phyloP scores from a whole-genome alignment of 1,140 invertebrate genomes.

The Drosophila kurseongensis region DNA sequence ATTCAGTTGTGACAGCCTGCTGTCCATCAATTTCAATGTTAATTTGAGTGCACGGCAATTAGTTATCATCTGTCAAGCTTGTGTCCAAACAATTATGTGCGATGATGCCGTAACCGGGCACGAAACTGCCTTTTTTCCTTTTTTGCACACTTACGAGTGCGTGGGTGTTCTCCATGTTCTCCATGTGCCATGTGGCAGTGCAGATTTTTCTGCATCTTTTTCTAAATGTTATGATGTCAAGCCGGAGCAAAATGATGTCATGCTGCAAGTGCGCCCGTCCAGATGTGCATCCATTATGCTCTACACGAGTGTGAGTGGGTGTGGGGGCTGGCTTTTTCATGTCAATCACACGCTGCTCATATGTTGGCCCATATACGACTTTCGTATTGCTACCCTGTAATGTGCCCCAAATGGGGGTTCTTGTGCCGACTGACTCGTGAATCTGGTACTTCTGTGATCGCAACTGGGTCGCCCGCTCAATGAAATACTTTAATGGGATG shows the following conservation, averaged over 20 bases:
- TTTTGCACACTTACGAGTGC: slow-evolving; percentile 27
- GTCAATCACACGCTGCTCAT: slow-evolving; percentile 79
- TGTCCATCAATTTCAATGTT: slow-evolving; percentile 63
- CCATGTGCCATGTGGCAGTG: slow-evolving; percentile 48
- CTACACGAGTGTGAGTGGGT: slow-evolving; percentile 11
- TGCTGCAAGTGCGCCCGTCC: slow-evolving; percentile 78
- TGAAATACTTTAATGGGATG: slow-evolving; percentile 27
- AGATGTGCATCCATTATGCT: slow-evolving; percentile 81
- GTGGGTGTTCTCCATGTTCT: slow-evolving; percentile 42
- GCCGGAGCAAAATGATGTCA: slow-evolving; percentile 70
- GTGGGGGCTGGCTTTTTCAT: slow-evolving; percentile 64
- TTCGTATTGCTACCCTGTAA: slow-evolving; percentile 53
- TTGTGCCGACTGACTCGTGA: not conserved
- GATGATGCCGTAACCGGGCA: slow-evolving; percentile 35
- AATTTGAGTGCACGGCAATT: slow-evolving; percentile 75
- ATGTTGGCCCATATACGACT: slow-evolving; percentile 65
- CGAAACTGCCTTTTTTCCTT: slow-evolving; percentile 1
- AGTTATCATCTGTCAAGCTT: slow-evolving; percentile 76
- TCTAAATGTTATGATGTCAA: slow-evolving; percentile 66
- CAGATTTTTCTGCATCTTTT: slow-evolving; percentile 55
- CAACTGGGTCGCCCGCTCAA: slow-evolving; percentile 18
- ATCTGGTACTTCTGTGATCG: slow-evolving; percentile 13
- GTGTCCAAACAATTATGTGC: slow-evolving; percentile 73
- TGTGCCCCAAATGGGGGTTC: not conserved
- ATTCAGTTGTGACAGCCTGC: slow-evolving; percentile 34